A percentile compares a stretch with the other conserved stretches of the same genome.
Evolutionary conservation across 2,888 invertebrate species (phyloP).

Genomic region (Alloscopus bannaensis): DNA sequence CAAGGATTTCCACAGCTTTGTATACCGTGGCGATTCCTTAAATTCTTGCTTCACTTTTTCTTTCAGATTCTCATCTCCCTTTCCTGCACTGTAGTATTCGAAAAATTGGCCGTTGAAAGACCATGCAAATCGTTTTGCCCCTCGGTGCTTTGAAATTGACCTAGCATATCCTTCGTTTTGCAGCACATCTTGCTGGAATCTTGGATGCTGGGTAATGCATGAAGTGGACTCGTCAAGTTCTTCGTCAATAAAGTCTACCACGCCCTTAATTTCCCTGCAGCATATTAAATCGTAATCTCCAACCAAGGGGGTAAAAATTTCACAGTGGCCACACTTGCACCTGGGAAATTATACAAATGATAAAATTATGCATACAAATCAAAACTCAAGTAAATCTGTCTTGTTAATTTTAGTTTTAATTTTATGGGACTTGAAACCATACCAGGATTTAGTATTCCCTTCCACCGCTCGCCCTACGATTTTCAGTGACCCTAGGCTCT

Average conservation of each 20-base stretch:
- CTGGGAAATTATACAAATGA: slow-evolving; percentile 44
- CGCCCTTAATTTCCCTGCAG: slow-evolving; percentile 59
- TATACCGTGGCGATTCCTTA: slow-evolving; percentile 3
- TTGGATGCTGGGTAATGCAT: slow-evolving; percentile 61
- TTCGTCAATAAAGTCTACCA: slow-evolving; percentile 54
- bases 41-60: background rate
- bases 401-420: background rate
- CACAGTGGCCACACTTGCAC: slow-evolving; percentile 66
- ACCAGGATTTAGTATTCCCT: slow-evolving; percentile 20
- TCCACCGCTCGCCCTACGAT: slow-evolving; percentile 23
- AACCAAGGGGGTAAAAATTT: slow-evolving; percentile 16
- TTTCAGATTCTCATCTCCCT: background rate
- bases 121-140: background rate
- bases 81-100: slow-evolving; percentile 13
- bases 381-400: background rate
- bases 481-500: slow-evolving; percentile 45
- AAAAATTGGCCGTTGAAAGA: slow-evolving; percentile 3
- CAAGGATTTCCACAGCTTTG: slow-evolving; percentile 24
- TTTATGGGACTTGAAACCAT: no score
- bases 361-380: slow-evolving; percentile 11
- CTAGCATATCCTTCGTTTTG: slow-evolving; percentile 44
- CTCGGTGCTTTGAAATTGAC: slow-evolving; percentile 38
- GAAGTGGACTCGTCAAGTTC: slow-evolving; percentile 52
- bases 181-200: slow-evolving; percentile 61
- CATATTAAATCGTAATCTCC: slow-evolving; percentile 63